phyloP scores from a whole-genome alignment of 2,113 vertebrate genomes.

The Azemiops feae region DNA sequence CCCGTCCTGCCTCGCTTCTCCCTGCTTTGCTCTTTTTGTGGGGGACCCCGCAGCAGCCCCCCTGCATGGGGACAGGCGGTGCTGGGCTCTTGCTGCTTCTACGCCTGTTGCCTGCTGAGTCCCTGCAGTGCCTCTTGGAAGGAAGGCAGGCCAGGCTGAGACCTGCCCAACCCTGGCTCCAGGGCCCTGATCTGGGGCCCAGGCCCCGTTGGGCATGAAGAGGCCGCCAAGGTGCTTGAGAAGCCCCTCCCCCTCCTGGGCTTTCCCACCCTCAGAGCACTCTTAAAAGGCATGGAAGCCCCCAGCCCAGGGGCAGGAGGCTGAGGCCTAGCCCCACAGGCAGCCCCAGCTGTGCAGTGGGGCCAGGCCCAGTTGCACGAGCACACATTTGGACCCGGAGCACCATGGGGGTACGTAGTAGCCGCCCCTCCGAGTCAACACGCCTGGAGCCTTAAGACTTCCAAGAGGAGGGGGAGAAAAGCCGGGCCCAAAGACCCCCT shows the following conservation, averaged over 20 bases:
- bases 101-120: background rate
- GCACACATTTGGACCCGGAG: background rate
- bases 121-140: background rate
- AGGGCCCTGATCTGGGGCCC: background rate
- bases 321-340: background rate
- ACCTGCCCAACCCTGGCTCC: background rate
- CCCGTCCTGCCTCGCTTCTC: background rate
- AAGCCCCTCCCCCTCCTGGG: background rate
- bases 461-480: accelerated
- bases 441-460: background rate
- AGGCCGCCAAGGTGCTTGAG: background rate
- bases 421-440: background rate
- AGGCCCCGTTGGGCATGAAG: background rate
- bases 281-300: background rate
- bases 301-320: background rate
- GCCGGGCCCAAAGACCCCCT: background rate
- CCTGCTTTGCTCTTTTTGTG: background rate
- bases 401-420: background rate
- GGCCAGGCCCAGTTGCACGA: background rate
- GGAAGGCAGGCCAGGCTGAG: background rate
- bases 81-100: background rate
- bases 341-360: background rate
- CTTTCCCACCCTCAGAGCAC: background rate
- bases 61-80: background rate
- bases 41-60: background rate